Percentiles rank a stretch among this genome's conserved stretches.
phyloP scores from a whole-genome alignment of 2,888 invertebrate genomes.

The Patella ulyssiponensis region DNA sequence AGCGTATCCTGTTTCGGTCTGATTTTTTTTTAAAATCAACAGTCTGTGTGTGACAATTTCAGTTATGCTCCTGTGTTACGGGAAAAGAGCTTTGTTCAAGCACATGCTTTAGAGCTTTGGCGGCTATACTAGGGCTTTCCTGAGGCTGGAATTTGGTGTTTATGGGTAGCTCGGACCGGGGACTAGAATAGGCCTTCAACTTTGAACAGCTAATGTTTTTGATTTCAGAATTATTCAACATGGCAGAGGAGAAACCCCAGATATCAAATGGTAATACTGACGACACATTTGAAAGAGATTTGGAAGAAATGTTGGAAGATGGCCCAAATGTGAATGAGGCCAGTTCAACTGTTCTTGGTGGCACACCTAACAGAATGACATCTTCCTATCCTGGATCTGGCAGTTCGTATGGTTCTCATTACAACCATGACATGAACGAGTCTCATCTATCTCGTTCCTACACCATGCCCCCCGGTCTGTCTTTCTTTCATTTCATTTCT shows the following conservation, averaged over 20 bases:
- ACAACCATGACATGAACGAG: constrained; percentile 35
- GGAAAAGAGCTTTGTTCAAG: no score
- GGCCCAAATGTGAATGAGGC: constrained; percentile 64
- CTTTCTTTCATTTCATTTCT: constrained; percentile 18
- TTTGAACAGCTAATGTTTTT: neutral
- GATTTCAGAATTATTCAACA: constrained; percentile 19
- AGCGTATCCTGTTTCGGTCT: no score
- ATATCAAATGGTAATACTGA: constrained; percentile 53
- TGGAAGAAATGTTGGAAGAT: constrained; percentile 69
- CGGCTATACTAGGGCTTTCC: no score
- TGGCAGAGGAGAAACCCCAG: constrained; percentile 28
- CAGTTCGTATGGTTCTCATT: constrained; percentile 23
- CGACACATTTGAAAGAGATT: constrained; percentile 67
- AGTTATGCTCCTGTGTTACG: no score
- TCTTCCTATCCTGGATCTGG: constrained; percentile 39
- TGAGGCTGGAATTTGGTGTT: no score
- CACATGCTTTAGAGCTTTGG: no score
- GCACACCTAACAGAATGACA: constrained; percentile 41
- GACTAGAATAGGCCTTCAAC: no score
- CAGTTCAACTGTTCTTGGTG: constrained; percentile 64
- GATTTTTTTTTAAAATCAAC: no score
- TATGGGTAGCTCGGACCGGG: no score
- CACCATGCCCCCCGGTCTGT: constrained; percentile 62
- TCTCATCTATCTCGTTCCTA: constrained; percentile 54
- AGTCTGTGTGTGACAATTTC: no score